phyloP scores from a whole-genome alignment of 2,888 invertebrate genomes.

The Crossocerus cetratus region DNA sequence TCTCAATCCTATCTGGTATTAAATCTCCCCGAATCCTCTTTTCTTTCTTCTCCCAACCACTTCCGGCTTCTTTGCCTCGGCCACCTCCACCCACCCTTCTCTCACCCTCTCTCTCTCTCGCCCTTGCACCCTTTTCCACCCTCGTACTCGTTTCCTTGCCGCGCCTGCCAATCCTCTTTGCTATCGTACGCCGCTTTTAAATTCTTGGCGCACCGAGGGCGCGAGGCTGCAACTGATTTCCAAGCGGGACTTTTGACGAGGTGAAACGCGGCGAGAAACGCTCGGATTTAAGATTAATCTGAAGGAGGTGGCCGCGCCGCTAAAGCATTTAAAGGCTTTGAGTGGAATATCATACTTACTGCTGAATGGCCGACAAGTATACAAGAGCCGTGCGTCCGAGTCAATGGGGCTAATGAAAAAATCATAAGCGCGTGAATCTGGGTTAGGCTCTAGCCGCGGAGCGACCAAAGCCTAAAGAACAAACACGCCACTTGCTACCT shows the following conservation, averaged over 20 bases:
- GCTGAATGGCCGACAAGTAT: too few relatives aligned
- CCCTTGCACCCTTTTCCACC: neutral
- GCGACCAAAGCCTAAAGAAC: neutral
- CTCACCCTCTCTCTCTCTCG: neutral
- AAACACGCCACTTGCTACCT: too few relatives aligned
- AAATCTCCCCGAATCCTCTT: conserved; percentile 71
- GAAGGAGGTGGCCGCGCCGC: neutral
- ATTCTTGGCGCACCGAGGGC: too few relatives aligned
- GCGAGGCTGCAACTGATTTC: conserved; percentile 56
- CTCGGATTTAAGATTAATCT: too few relatives aligned
- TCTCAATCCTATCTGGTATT: conserved; percentile 74
- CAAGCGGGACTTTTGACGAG: neutral
- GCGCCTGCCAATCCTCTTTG: neutral
- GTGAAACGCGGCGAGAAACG: too few relatives aligned
- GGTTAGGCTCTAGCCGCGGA: neutral
- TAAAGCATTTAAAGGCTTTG: neutral
- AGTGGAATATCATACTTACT: neutral
- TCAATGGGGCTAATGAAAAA: too few relatives aligned
- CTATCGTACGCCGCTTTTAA: too few relatives aligned
- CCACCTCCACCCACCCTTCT: conserved; percentile 15
- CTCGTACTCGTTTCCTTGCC: neutral
- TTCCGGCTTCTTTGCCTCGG: conserved; percentile 52
- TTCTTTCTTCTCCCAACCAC: conserved; percentile 33
- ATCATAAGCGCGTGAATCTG: too few relatives aligned
- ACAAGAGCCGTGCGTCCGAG: too few relatives aligned